Conservation (phyloP, 2,113 vertebrate species). For the Amphiprion percula region DNA sequence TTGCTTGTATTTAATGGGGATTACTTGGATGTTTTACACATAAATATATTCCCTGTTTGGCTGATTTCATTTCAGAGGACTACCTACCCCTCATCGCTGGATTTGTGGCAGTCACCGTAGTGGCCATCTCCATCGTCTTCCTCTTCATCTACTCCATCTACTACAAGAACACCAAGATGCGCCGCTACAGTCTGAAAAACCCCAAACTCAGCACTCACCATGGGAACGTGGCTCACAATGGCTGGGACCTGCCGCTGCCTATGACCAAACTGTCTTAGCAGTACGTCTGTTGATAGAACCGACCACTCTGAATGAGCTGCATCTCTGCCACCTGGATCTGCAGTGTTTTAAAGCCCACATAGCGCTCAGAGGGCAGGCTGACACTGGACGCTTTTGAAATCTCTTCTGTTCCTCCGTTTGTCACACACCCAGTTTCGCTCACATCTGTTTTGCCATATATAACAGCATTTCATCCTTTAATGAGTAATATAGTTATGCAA, state of each 20-base stretch:
- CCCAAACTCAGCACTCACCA: constrained; percentile 70
- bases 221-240: constrained; percentile 79
- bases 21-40: background rate
- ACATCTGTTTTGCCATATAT: background rate
- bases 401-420: background rate
- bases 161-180: constrained; percentile 86
- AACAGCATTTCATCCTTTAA: background rate
- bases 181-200: constrained; percentile 80
- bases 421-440: background rate
- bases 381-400: constrained; percentile 15
- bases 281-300: constrained; percentile 9
- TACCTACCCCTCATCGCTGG: constrained; percentile 84
- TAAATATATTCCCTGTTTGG: constrained; percentile 23
- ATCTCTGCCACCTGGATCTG: constrained; percentile 28
- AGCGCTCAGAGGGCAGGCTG: constrained; percentile 16
- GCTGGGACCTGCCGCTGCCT: constrained; percentile 76
- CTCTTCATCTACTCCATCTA: constrained; percentile 84
- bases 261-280: constrained; percentile 80
- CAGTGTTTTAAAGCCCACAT: constrained; percentile 11
- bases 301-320: constrained; percentile 28
- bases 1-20: background rate
- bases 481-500: constrained; percentile 15
- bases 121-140: constrained; percentile 77
- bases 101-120: constrained; percentile 79
- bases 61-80: constrained; percentile 78